These are phyloP conservation scores for Elanoides forficatus DNA, from an alignment of 2,113 vertebrate species.

Conservation along the genomic window DNA sequence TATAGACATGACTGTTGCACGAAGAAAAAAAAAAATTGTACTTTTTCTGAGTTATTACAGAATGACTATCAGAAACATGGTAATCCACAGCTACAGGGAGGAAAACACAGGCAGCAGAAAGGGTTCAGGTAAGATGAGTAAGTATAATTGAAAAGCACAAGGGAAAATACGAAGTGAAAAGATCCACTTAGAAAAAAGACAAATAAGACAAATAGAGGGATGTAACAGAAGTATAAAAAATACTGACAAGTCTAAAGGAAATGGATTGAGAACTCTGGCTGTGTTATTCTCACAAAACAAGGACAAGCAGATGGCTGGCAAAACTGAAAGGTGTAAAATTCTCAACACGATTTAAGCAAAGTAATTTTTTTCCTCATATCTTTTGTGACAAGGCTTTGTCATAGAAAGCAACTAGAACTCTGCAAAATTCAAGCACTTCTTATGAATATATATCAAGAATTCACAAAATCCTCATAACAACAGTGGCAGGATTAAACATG, in stretches of 20 bases:
- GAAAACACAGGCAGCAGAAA: background rate
- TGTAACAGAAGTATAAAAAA: background rate
- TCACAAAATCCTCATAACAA: background rate
- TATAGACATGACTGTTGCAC: background rate
- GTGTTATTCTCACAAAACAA: background rate
- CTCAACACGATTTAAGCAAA: background rate
- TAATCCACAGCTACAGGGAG: background rate
- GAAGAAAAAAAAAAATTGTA: background rate
- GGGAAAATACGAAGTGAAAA: background rate
- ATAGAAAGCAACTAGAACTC: background rate
- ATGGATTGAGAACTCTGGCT: background rate
- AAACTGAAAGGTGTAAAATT: background rate
- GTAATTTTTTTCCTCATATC: background rate
- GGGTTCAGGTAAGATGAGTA: background rate
- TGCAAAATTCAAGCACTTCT: background rate
- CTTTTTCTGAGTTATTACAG: conserved; percentile 29
- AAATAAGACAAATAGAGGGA: background rate
- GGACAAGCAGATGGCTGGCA: background rate
- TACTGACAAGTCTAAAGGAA: background rate
- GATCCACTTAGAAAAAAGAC: background rate
- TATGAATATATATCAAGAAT: background rate
- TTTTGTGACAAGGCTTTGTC: background rate
- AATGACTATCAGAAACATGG: background rate
- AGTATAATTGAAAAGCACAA: background rate
- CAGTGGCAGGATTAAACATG: background rate